Evolutionary conservation across 92 coral and sea anemone species (phyloP), one percentile per base, ranked within the genome.

Genomic region (Porites evermanni): DNA sequence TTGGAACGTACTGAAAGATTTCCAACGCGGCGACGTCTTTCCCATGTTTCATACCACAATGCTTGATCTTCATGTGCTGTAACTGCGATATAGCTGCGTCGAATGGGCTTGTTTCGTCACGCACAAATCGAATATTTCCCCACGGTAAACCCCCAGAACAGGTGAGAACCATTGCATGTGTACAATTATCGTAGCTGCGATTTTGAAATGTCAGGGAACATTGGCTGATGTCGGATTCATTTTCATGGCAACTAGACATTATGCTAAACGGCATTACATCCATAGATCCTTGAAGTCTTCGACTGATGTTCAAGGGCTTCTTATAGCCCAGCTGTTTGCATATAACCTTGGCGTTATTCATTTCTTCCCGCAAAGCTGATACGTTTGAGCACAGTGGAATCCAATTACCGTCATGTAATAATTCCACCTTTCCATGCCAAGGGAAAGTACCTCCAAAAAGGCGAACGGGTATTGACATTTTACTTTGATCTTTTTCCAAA

Each of bases 271-370:
- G n/a, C 69, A 78, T 16, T 9, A 54, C 24, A 18, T 26, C 59
- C 12, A 56, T 16, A 53, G 52, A 70, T 32, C 7, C 20, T 14
- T 38, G 52, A 20, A 6, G 13, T 8, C 60, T 83, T 4, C 56
- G 70, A 26, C 17, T 72, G 9, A 8, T 70, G 32, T 14, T 20
- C 12, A 16, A 32, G 23, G 80, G 73, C 2, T 12, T 14, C 9
- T 87, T 56, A 79, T 87, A 93, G 7, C 96, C 96, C 13, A 93
- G 96, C 71, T 93, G 91, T 54, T 85, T 70, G 19, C 96, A 93
- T 7, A 93, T 86, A 8, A 93, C 96, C 59, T 77, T 88, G 1
- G 91, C 79, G 74, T 64, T 84, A 1, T 80, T 74, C 32, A 12
- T 44, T 67, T 52, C 71, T 4, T 4, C 44, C 12, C 12, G 4